Conservation (phyloP, 2,888 invertebrate genomes). For the Caenorhabditis angaria region DNA sequence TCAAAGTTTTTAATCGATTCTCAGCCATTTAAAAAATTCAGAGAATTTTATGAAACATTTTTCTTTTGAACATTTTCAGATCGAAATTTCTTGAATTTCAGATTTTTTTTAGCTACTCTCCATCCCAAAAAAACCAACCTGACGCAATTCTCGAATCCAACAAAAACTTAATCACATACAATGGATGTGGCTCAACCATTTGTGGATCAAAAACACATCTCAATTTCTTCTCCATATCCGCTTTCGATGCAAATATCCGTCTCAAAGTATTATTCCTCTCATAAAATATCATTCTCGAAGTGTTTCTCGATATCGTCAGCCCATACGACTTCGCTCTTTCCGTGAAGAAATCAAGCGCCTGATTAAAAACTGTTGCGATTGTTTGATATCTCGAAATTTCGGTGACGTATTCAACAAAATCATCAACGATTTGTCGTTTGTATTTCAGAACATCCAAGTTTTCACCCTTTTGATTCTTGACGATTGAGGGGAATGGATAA, state of each 20-base stretch:
- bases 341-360: conserved; percentile 32
- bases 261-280: conserved; percentile 9
- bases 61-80: too few species aligned
- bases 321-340: conserved; percentile 31
- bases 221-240: conserved; percentile 31
- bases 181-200: conserved; percentile 20
- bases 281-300: conserved; percentile 17
- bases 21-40: too few species aligned
- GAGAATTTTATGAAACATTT: too few species aligned
- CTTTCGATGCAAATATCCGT: conserved; percentile 16
- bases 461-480: conserved; percentile 5
- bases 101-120: too few species aligned
- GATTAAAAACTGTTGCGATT: conserved; percentile 23
- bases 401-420: conserved; percentile 33
- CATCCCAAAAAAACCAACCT: conserved; percentile 10
- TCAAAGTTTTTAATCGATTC: too few species aligned
- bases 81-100: too few species aligned
- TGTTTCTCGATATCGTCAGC: conserved; percentile 1
- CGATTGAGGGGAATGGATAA: conserved; percentile 30
- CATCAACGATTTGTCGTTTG: conserved; percentile 29
- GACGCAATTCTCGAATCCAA: conserved; percentile 21
- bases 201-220: conserved; percentile 11
- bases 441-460: conserved; percentile 10
- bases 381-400: conserved; percentile 35
- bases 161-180: conserved; percentile 22